These are phyloP conservation scores for Artemisiospiza belli DNA, from an alignment of 2,113 vertebrate genomes.

Conservation along the genomic window DNA sequence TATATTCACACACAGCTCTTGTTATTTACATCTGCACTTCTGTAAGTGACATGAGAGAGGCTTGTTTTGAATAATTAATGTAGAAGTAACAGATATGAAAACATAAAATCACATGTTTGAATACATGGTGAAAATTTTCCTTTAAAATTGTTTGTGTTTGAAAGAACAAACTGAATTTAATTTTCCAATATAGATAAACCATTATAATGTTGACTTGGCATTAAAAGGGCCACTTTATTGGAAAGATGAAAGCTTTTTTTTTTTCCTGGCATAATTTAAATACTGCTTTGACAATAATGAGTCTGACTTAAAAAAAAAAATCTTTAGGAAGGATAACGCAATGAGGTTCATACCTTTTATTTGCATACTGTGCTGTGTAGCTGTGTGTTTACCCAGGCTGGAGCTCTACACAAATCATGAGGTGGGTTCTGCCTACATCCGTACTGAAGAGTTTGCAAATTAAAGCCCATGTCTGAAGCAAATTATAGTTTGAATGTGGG, in stretches of 20 bases:
- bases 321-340: neutral
- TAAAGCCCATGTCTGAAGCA: neutral
- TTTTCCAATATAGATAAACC: neutral
- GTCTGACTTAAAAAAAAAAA: neutral
- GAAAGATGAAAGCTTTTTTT: conserved; percentile 8
- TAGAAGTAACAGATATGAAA: neutral
- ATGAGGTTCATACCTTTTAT: neutral
- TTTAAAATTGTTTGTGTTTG: neutral
- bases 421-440: conserved; percentile 7
- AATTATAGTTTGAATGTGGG: conserved; percentile 25
- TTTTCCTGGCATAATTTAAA: neutral
- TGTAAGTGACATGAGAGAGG: neutral
- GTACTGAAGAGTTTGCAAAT: neutral
- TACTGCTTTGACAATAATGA: neutral
- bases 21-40: neutral
- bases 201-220: conserved; percentile 29
- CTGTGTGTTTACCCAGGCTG: neutral
- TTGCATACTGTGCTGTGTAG: neutral
- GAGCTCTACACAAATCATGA: neutral
- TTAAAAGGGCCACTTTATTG: neutral
- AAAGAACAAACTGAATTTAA: neutral
- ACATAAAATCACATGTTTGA: neutral
- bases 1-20: neutral
- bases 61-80: conserved; percentile 41
- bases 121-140: neutral